These are phyloP conservation scores for Morelia viridis DNA, from an alignment of 2,797 vertebrate species.

Conservation along the genomic window DNA sequence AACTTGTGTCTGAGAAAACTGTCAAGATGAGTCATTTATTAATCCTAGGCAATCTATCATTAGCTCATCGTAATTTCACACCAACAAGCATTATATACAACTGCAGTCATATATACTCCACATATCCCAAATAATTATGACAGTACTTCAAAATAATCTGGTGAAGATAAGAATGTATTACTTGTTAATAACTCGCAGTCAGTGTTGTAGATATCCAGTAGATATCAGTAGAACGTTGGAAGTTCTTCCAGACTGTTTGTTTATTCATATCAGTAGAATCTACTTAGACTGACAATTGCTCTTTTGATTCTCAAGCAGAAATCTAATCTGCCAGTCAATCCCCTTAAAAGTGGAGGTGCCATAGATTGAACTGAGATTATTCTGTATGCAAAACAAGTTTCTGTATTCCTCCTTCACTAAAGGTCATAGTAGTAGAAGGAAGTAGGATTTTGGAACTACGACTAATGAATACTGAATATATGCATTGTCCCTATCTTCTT, in stretches of 20 bases:
- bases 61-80: conserved; percentile 47
- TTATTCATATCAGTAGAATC: background rate
- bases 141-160: background rate
- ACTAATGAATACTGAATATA: background rate
- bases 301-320: background rate
- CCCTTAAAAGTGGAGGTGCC: background rate
- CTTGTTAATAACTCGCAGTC: background rate
- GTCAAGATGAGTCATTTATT: conserved; percentile 38
- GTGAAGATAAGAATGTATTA: background rate
- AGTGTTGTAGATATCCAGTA: background rate
- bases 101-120: conserved; percentile 11
- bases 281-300: background rate
- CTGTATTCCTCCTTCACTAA: background rate
- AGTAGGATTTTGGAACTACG: background rate
- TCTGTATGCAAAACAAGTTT: background rate
- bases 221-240: background rate
- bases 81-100: background rate
- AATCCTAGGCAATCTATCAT: conserved; percentile 37
- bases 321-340: background rate
- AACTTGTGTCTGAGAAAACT: conserved; percentile 21
- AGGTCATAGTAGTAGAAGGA: background rate
- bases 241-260: background rate
- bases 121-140: background rate
- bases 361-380: background rate
- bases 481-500: background rate